These are phyloP conservation scores for Melanogrammus aeglefinus DNA, from an alignment of 2,797 vertebrate species.

Conservation along the genomic window DNA sequence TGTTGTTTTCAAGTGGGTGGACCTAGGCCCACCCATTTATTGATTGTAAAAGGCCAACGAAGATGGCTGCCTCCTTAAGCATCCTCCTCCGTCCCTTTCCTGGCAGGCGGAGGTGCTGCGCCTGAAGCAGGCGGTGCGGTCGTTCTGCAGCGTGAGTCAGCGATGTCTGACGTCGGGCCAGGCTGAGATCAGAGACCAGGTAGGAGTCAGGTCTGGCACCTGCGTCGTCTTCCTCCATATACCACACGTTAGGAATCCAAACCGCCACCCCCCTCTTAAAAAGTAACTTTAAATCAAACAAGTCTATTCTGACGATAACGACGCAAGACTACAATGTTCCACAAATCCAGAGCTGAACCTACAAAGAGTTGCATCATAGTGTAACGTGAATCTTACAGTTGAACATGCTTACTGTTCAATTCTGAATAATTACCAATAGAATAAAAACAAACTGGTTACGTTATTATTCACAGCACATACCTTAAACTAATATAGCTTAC, in stretches of 20 bases:
- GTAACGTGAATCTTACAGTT: background rate
- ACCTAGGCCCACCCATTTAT: background rate
- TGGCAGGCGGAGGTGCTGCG: slow-evolving; percentile 66
- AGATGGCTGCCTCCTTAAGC: background rate
- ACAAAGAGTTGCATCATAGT: background rate
- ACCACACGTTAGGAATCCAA: background rate
- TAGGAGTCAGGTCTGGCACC: slow-evolving; percentile 15
- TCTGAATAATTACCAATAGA: background rate
- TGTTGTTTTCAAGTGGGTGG: background rate
- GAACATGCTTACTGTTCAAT: background rate
- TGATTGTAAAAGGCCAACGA: background rate
- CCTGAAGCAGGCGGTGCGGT: slow-evolving; percentile 66
- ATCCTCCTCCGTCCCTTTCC: slow-evolving; percentile 13
- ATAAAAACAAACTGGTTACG: background rate
- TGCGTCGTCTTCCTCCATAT: background rate
- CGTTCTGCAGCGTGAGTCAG: slow-evolving; percentile 77
- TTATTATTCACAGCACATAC: background rate
- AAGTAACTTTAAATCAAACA: background rate
- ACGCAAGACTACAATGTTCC: background rate
- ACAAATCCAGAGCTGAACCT: background rate
- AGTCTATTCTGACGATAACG: background rate
- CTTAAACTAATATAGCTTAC: background rate
- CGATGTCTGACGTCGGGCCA: slow-evolving; percentile 73
- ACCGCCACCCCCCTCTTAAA: background rate
- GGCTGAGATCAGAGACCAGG: slow-evolving; percentile 75